These are phyloP conservation scores for Camponotus vicinus DNA, from an alignment of 1,140 invertebrate genomes.

Conservation along the genomic window DNA sequence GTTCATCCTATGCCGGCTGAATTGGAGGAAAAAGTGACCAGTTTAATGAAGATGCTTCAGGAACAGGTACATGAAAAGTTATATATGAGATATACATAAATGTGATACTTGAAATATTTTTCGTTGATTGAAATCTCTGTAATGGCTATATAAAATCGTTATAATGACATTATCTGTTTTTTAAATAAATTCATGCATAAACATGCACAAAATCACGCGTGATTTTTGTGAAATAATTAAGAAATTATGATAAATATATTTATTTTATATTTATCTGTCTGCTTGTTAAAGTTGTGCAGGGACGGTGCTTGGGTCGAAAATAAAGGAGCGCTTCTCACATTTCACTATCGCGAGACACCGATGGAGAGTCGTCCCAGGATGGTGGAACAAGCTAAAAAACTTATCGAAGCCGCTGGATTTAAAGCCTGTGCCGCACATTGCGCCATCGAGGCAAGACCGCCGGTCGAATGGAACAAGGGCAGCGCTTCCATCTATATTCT, in stretches of 20 bases:
- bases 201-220: neutral
- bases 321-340: slow-evolving; percentile 95
- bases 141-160: neutral
- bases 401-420: slow-evolving; percentile 93
- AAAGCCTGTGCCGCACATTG: slow-evolving; percentile 92
- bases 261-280: slow-evolving; percentile 4
- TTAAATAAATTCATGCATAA: slow-evolving; percentile 11
- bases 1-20: slow-evolving; percentile 96
- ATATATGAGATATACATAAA: neutral
- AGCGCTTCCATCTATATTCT: slow-evolving; percentile 96
- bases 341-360: slow-evolving; percentile 95
- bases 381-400: slow-evolving; percentile 89
- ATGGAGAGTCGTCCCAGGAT: slow-evolving; percentile 88
- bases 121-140: neutral
- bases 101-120: neutral
- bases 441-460: slow-evolving; percentile 95
- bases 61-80: slow-evolving; percentile 88
- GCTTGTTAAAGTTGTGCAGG: slow-evolving; percentile 88
- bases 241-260: slow-evolving; percentile 10
- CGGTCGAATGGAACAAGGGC: slow-evolving; percentile 96
- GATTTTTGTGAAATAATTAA: neutral
- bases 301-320: slow-evolving; percentile 97
- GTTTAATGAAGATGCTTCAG: slow-evolving; percentile 92
- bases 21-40: slow-evolving; percentile 93
- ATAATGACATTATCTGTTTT: neutral